Conservation (phyloP, 37 sponge, comb jelly and placozoan genomes). For the Ephydatia muelleri region DNA sequence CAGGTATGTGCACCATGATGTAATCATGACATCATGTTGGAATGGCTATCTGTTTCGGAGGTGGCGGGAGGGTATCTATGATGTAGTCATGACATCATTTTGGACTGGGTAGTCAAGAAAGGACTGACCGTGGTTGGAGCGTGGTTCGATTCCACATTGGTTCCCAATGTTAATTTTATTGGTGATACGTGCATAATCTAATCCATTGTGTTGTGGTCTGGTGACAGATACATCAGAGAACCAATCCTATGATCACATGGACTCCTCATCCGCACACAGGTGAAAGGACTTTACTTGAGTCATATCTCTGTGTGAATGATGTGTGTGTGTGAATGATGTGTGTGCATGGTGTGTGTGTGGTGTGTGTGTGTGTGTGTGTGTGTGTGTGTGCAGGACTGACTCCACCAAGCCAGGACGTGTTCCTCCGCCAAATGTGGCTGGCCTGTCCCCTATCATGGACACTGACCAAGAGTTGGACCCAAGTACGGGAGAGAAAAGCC, state of each 20-base stretch:
- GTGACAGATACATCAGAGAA: background rate
- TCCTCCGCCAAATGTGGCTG: constrained; percentile 2
- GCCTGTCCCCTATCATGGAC: constrained; percentile 19
- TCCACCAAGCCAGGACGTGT: background rate
- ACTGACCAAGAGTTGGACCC: background rate
- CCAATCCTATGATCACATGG: background rate
- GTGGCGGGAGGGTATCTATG: no score
- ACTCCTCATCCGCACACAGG: constrained; percentile 4
- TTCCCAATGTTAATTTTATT: no score
- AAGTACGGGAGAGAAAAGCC: background rate
- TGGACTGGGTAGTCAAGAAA: no score
- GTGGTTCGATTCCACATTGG: no score
- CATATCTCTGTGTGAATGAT: background rate
- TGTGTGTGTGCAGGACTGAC: background rate
- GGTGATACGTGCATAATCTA: no score
- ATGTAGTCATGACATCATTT: no score
- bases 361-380: constrained; percentile 4
- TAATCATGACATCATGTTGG: no score
- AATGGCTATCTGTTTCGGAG: no score
- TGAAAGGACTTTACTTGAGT: background rate
- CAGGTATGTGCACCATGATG: no score
- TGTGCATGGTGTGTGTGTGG: constrained; percentile 43
- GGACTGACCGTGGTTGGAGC: no score
- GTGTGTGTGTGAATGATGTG: constrained; percentile 10
- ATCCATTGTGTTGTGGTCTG: background rate